phyloP scores from a whole-genome alignment of 2,113 vertebrate species.

The Chiloscyllium plagiosum region DNA sequence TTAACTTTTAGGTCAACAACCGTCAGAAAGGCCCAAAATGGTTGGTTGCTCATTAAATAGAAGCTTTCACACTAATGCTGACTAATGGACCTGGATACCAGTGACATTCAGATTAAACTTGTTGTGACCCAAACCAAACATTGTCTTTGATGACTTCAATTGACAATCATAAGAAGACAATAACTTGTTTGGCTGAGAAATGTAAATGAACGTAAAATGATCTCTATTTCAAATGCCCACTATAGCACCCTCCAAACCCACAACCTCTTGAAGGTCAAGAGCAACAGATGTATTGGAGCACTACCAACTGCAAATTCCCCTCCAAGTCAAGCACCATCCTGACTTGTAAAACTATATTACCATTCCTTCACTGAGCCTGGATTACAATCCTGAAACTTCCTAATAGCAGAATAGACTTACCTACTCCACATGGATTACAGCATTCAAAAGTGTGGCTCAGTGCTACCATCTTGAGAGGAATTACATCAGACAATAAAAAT shows the following conservation, averaged over 20 bases:
- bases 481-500: neutral
- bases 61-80: neutral
- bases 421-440: neutral
- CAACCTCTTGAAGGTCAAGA: neutral
- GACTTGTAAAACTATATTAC: neutral
- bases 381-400: neutral
- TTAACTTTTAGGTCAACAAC: neutral
- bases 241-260: neutral
- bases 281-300: neutral
- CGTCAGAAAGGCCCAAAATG: neutral
- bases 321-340: neutral
- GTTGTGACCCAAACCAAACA: neutral
- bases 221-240: neutral
- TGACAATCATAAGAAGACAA: neutral
- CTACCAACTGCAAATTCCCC: neutral
- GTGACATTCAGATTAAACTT: neutral
- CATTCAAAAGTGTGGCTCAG: neutral
- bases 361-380: neutral
- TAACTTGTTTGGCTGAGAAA: neutral
- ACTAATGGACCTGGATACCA: neutral
- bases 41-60: neutral
- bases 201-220: neutral
- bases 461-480: neutral
- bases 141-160: neutral
- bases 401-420: neutral